Percentiles rank a stretch among this genome's conserved stretches.
Conservation (phyloP, 2,113 vertebrate genomes). For the Eurypyga helias region DNA sequence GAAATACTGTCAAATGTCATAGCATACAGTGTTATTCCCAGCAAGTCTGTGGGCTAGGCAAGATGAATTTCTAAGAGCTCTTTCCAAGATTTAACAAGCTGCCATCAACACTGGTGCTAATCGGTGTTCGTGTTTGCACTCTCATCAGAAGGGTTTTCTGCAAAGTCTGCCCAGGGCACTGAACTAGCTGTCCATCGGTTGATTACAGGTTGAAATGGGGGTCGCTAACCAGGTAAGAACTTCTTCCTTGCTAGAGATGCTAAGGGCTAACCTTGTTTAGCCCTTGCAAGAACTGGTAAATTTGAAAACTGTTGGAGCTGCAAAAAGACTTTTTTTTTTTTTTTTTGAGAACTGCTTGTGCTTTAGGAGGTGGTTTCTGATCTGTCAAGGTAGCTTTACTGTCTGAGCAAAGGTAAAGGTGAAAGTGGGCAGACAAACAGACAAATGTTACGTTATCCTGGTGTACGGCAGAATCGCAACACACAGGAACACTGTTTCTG, state of each 20-base stretch:
- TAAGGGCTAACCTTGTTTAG: neutral
- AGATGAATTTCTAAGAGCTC: neutral
- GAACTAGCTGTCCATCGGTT: neutral
- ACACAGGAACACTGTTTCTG: neutral
- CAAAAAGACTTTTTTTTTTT: neutral
- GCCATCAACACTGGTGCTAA: neutral
- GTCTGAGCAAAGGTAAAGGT: neutral
- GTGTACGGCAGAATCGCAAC: neutral
- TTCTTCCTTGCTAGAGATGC: neutral
- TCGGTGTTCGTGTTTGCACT: accelerated
- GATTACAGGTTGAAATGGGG: neutral
- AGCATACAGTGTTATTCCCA: neutral
- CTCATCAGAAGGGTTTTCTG: neutral
- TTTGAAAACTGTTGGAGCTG: neutral
- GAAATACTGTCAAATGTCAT: neutral
- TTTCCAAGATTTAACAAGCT: neutral
- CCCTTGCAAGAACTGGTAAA: neutral
- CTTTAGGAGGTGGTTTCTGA: neutral
- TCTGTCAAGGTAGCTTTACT: neutral
- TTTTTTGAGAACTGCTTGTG: neutral
- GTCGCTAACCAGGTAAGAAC: neutral
- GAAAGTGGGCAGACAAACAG: neutral
- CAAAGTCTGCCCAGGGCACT: neutral
- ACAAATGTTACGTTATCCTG: neutral
- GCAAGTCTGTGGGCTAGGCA: neutral